Base-by-base conservation (phyloP, 2,113 vertebrate species). In the Ammodytes marinus region DNA sequence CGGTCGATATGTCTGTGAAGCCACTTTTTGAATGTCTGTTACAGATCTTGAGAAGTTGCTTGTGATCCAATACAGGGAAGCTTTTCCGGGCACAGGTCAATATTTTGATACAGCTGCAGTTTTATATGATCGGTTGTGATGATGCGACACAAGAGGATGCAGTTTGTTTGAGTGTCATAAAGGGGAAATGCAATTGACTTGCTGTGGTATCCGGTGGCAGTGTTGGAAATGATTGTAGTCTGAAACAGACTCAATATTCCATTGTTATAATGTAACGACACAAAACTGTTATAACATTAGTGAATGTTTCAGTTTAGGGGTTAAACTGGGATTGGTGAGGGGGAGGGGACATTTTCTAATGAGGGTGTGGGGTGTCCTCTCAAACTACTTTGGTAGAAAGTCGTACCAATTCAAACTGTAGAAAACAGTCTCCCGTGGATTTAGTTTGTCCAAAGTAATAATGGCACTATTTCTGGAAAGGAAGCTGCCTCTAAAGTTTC, bases 111-210 rank as follows among this genome's bases (percentile, higher is more conserved):
- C 15, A 4, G 58, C 59, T 67, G 19, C 57, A 12, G 39, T 58
- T 45, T 49, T 40, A 81, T 88, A 76, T 39, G 39, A 76, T 80
- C 11, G 64, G 49, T 11, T 37, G 2, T 42, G 52, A 77, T 54
- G 14, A 75, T 69, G 82, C 55, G 61, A 55, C 77, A n/a, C 5
- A 49, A 53, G 15, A 52, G 60, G 12, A 69, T 72, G 11, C 6
- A 3, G 6, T 71, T 77, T 49, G 54, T 63, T 27, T 40, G 17
- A 12, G 19, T 55, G 37, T 49, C 37, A 12, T 17, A 39, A 79
- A 8, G 4, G 47, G 13, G 27, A 40, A 88, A 60, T 58, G 57
- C 4, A 19, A 67, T 80, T 83, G 55, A 77, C 27, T 40, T 50
- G 58, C 43, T 35, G 2, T 4, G 13, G 46, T 39, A 4, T 43